These are phyloP conservation scores for Elmis aenea DNA, from an alignment of 2,888 invertebrate species.

Conservation along the genomic window DNA sequence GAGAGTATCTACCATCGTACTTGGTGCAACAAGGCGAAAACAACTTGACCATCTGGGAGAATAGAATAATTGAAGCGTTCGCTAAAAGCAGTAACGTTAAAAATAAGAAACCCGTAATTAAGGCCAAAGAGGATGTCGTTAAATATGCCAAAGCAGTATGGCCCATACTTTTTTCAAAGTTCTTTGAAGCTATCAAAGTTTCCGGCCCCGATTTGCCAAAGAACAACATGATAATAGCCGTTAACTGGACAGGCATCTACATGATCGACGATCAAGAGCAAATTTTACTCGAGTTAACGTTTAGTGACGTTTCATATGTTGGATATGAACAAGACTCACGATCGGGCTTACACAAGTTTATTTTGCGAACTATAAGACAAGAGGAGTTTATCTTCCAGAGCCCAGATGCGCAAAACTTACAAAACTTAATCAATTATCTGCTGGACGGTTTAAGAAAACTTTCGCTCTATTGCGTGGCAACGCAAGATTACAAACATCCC, in stretches of 20 bases:
- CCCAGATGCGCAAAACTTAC: conserved; percentile 80
- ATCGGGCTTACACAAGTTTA: conserved; percentile 60
- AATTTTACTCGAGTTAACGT: conserved; percentile 80
- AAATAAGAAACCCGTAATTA: conserved; percentile 58
- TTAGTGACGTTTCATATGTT: conserved; percentile 79
- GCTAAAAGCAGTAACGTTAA: conserved; percentile 67
- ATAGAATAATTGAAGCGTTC: conserved; percentile 66
- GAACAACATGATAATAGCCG: conserved; percentile 81
- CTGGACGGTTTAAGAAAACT: conserved; percentile 81
- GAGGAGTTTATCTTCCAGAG: conserved; percentile 90
- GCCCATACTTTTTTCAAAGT: conserved; percentile 91
- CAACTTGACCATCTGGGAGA: conserved; percentile 63
- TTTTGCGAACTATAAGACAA: conserved; percentile 75
- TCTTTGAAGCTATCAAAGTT: conserved; percentile 83
- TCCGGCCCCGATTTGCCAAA: conserved; percentile 60
- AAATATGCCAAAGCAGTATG: conserved; percentile 87
- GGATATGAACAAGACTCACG: conserved; percentile 53
- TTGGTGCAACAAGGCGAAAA: conserved; percentile 48
- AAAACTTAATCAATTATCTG: conserved; percentile 70
- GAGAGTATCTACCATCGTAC: conserved; percentile 77
- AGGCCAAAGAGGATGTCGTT: conserved; percentile 86
- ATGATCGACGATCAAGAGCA: conserved; percentile 90
- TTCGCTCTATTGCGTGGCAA: conserved; percentile 78
- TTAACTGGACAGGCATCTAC: conserved; percentile 91
- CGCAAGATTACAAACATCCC: conserved; percentile 54